Base-by-base conservation (phyloP, 92 coral and sea anemone genomes). In the Porites cylindrica region DNA sequence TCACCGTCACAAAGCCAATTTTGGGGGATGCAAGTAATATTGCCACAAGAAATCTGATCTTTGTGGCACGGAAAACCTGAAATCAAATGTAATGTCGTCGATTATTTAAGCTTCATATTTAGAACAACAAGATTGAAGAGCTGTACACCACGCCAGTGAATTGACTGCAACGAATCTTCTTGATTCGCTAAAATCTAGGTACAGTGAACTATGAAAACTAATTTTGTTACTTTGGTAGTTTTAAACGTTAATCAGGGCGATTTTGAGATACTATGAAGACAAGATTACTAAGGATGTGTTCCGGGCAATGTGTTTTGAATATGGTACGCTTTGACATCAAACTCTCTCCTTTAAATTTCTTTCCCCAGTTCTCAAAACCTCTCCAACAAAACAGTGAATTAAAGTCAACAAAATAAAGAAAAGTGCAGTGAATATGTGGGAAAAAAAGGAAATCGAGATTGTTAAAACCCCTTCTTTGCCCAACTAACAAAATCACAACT, bases 1-100 rank as follows among this genome's bases (percentile, higher is more conserved):
- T 91, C 85, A 56, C 91, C 92, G 61, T 96, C 99, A 83, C 99
- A 96, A 10, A 86, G 86, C 99, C 99, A 96, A 63, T 84, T 53
- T 18, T 53, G 47, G 84, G 78, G 94, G 21, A 94, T 78, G 76
- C 99, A 96, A 8, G 82, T 82, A 21, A 76, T 89, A 69, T 92
- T 90, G 18, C 26, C 78, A 77, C 95, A 92, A 77, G 77, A 65
- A 91, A 90, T 86, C 82, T 92, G 88, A 51, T 91, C 72, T 69
- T 82, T 29, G 23, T 51, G 24, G 56, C 95, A 92, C 29, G 79
- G 79, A 86, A 92, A 90, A 7, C 77, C 95, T 92, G 75, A 23
- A 82, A 82, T 20, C 52, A 75, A 83, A 62, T 24, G 87, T 13
- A n/a, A 13, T 56, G 52, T 7, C 11, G n/a, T 20, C 17, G 43